These are phyloP conservation scores for Apistogramma diplotaenia DNA, from an alignment of 2,113 vertebrate genomes.

Conservation along the genomic window DNA sequence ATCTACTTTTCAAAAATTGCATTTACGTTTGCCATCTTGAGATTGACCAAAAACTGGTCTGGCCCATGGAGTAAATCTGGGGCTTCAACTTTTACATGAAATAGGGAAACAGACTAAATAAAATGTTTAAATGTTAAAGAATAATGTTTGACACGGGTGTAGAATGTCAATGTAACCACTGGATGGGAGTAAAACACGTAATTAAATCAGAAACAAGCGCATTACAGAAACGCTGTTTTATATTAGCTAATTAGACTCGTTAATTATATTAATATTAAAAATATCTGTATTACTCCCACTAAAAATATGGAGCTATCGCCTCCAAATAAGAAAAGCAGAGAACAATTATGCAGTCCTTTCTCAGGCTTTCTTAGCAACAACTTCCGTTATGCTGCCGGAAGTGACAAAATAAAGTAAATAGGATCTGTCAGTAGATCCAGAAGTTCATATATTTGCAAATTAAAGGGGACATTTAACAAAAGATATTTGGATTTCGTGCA, in stretches of 20 bases:
- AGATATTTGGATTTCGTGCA: accelerated
- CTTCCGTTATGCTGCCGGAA: constrained; percentile 55
- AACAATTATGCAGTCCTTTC: accelerated
- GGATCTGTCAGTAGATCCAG: not conserved
- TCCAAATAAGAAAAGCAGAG: accelerated
- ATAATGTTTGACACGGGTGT: not conserved
- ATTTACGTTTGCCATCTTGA: too few species aligned
- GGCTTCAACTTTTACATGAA: too few species aligned
- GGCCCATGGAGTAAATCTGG: too few species aligned
- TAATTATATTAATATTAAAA: not conserved
- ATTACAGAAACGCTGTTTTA: not conserved
- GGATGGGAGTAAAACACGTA: not conserved
- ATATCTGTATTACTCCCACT: not conserved
- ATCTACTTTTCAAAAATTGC: too few species aligned
- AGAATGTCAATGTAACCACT: not conserved
- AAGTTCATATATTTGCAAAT: not conserved
- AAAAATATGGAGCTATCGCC: accelerated
- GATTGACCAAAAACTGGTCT: too few species aligned
- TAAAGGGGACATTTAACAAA: accelerated
- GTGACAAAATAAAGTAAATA: constrained; percentile 66
- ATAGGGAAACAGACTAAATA: too few species aligned
- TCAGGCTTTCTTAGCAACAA: not conserved
- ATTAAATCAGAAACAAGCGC: not conserved
- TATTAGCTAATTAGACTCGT: not conserved
- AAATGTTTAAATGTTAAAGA: too few species aligned